Base-by-base conservation (phyloP, 2,113 vertebrate species). In the Eonycteris spelaea region DNA sequence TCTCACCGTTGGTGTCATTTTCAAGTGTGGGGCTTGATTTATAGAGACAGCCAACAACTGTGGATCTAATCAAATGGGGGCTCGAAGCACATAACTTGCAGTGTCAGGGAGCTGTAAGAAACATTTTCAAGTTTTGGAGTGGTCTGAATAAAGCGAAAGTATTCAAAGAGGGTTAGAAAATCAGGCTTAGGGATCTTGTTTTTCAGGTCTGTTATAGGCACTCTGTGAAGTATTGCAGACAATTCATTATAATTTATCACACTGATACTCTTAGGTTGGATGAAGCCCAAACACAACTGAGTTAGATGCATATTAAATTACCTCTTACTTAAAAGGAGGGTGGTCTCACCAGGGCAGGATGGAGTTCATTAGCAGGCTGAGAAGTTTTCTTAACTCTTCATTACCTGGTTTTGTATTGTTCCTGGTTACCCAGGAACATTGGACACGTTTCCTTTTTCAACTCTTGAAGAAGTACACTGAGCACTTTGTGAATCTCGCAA, bases 191-290 rank as follows among this genome's bases (percentile, higher is more conserved):
- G 57, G 73, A 92, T 87, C 86, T 96, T 96, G 84, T 90, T 67
- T 95, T 97, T 97, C 67, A 96, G 74, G 84, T 97, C 75, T 85
- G 68, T 93, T 95, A 67, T 22, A 95, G 90, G 91, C 71, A 75
- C 92, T 92, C 96, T 78, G 65, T 92, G 45, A 97, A 91, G 96
- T 95, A 95, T 77, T 93, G 89, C 75, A 97, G 94, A 94, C 75
- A 89, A 89, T 97, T 97, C 83, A 19, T 95, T 98, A 67, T 93
- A 95, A 98, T 96, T 97, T 97, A 97, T 93, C 97, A 95, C 92
- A 95, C 92, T 70, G 93, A 95, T 98, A 96, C 95, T 95, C 94
- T 95, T 88, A 97, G 83, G 91, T 92, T 97, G 97, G 94, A 94
- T 80, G 87, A 97, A 97, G 79, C 88, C 96, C 97, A 97, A 97